These are phyloP conservation scores for Tortricodes alternella DNA, from an alignment of 2,888 invertebrate species.

Conservation along the genomic window DNA sequence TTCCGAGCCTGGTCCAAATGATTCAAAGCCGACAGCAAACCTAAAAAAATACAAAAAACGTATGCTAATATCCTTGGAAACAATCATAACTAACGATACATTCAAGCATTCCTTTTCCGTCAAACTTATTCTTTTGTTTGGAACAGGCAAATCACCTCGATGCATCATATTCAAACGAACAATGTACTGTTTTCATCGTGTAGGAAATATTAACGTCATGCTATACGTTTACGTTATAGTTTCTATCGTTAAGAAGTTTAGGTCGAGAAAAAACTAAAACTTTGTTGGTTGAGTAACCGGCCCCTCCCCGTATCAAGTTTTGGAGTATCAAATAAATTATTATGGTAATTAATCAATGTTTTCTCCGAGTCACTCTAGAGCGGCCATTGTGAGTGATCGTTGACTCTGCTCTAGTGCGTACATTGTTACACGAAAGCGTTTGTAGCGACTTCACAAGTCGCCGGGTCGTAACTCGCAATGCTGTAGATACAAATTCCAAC, in stretches of 20 bases:
- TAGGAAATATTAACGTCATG: slow-evolving; percentile 61
- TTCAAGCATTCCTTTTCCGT: slow-evolving; percentile 70
- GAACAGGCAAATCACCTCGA: slow-evolving; percentile 75
- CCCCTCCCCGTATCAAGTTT: slow-evolving; percentile 77
- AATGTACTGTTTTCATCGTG: slow-evolving; percentile 76
- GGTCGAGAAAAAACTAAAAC: slow-evolving; percentile 68
- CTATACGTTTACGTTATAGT: slow-evolving; percentile 57
- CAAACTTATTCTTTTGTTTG: slow-evolving; percentile 79
- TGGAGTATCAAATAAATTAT: slow-evolving; percentile 83
- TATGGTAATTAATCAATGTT: slow-evolving; percentile 83
- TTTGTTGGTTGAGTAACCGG: slow-evolving; percentile 63
- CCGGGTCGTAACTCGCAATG: slow-evolving; percentile 32
- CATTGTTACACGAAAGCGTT: slow-evolving; percentile 69
- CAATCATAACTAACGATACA: slow-evolving; percentile 70
- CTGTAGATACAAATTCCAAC: slow-evolving; percentile 6
- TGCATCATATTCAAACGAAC: slow-evolving; percentile 75
- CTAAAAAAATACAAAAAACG: slow-evolving; percentile 48
- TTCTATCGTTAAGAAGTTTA: slow-evolving; percentile 55
- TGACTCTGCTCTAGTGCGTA: slow-evolving; percentile 63
- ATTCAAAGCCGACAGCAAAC: slow-evolving; percentile 75
- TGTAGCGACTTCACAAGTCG: slow-evolving; percentile 53
- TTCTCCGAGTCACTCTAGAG: slow-evolving; percentile 78
- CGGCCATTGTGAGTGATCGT: slow-evolving; percentile 78
- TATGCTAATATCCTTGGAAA: slow-evolving; percentile 71
- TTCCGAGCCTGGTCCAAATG: slow-evolving; percentile 79